phyloP scores from a whole-genome alignment of 2,113 vertebrate genomes.

The Ivindomyrus marchei region DNA sequence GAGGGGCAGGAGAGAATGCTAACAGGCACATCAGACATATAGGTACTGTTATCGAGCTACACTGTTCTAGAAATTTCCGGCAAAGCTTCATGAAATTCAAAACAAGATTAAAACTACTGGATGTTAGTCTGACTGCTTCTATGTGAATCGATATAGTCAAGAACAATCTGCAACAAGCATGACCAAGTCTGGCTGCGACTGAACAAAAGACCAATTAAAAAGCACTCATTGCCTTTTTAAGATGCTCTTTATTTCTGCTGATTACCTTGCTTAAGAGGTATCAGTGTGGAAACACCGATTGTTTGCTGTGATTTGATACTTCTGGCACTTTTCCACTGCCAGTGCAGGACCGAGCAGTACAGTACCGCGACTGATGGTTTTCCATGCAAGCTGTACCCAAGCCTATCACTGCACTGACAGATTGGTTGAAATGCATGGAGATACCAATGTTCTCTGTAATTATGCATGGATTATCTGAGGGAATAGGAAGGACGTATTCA shows the following conservation, averaged over 20 bases:
- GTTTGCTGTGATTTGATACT: not conserved
- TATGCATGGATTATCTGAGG: not conserved
- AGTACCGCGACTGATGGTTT: not conserved
- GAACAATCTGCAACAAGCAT: not conserved
- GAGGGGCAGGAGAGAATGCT: not conserved
- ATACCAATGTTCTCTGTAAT: not conserved
- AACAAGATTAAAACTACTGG: not conserved
- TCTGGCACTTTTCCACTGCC: not conserved
- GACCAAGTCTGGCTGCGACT: not conserved
- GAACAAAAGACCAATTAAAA: not conserved
- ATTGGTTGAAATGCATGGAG: not conserved
- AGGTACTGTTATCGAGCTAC: not conserved
- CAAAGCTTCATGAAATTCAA: not conserved
- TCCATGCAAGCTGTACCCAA: not conserved
- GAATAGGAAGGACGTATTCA: not conserved
- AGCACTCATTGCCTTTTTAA: not conserved
- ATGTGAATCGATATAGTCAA: not conserved
- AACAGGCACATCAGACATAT: not conserved
- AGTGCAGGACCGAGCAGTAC: not conserved
- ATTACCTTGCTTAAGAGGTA: not conserved
- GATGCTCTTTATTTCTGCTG: not conserved
- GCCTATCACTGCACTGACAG: not conserved
- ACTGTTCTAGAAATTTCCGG: not conserved
- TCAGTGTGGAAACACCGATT: not conserved
- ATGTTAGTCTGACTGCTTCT: not conserved